These are phyloP conservation scores for Petrocephalus microphthalmus DNA, from an alignment of 2,113 vertebrate species.

Conservation along the genomic window DNA sequence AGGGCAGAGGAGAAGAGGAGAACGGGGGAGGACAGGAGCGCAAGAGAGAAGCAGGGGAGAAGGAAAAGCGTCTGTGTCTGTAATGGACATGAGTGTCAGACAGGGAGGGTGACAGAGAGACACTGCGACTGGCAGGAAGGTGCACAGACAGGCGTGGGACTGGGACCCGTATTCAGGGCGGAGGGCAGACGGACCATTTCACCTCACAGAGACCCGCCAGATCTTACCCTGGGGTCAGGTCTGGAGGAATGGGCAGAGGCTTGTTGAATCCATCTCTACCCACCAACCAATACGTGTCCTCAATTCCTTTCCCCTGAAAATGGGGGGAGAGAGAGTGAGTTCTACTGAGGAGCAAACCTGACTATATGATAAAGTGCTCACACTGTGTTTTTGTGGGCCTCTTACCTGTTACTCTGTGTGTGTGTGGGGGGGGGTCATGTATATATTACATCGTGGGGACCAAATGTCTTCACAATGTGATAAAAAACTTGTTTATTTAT, in stretches of 20 bases:
- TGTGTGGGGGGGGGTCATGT: neutral
- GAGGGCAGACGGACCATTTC: neutral
- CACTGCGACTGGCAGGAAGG: neutral
- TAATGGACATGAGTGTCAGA: neutral
- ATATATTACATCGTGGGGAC: neutral
- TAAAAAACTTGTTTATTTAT: neutral
- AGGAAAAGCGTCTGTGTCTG: neutral
- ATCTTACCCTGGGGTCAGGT: slow-evolving; percentile 68
- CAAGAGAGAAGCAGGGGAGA: neutral
- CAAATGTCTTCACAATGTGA: neutral
- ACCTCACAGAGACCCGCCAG: neutral
- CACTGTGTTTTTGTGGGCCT: neutral
- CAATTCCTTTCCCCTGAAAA: slow-evolving; percentile 75
- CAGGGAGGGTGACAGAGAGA: neutral
- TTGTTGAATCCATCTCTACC: slow-evolving; percentile 73
- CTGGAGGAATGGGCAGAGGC: slow-evolving; percentile 72
- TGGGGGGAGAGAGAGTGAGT: neutral
- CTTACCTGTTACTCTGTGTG: neutral
- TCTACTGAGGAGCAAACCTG: neutral
- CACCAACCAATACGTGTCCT: slow-evolving; percentile 80
- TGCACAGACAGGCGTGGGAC: neutral
- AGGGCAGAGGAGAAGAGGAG: neutral
- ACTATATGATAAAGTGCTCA: neutral
- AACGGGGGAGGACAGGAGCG: neutral
- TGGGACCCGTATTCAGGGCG: too few relatives aligned